Evolutionary conservation across 2,113 vertebrate genomes (phyloP).

Genomic region (Porphyrio hochstetteri): DNA sequence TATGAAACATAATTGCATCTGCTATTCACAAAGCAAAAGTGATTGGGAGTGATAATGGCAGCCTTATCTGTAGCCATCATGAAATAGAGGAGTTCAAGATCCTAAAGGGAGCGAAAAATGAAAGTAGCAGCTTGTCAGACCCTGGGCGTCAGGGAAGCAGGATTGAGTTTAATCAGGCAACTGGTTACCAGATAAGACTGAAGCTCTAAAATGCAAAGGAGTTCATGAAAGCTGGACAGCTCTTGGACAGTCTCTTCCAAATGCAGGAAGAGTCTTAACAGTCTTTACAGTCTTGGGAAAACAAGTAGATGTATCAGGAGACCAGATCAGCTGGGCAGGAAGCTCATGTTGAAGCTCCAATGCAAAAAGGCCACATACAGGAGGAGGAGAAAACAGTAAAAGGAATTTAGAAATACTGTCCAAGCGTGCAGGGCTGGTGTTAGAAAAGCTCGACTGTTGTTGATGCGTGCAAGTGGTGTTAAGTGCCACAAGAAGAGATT

Average conservation of each 20-base stretch:
- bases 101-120: background rate
- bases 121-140: background rate
- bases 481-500: background rate
- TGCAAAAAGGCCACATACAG: background rate
- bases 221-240: background rate
- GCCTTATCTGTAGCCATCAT: background rate
- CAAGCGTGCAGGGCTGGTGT: accelerated
- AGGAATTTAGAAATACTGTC: background rate
- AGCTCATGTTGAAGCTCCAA: background rate
- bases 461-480: background rate
- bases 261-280: background rate
- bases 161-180: background rate
- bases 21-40: background rate
- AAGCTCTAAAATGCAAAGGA: background rate
- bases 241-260: background rate
- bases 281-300: background rate
- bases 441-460: background rate
- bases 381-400: background rate
- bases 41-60: background rate
- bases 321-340: background rate
- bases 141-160: background rate
- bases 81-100: background rate
- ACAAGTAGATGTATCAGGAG: background rate
- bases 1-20: background rate
- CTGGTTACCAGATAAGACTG: background rate